Base-by-base conservation (phyloP, 2,797 vertebrate genomes). In the Artibeus lituratus region DNA sequence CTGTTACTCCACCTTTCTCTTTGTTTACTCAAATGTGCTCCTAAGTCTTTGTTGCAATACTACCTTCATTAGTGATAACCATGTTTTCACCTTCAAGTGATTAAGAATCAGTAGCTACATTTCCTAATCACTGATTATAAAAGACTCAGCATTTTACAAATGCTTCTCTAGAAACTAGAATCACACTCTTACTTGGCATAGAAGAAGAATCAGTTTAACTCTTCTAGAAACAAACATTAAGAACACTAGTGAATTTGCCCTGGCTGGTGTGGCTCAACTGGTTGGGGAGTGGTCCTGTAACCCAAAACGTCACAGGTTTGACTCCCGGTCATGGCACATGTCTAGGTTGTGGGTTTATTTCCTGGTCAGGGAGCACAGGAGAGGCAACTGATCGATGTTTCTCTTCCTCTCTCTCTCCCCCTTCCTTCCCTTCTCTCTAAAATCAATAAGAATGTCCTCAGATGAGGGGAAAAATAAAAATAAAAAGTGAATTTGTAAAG, bases 181-280 rank as follows among this genome's bases (percentile, higher is more conserved):
- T 62, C 51, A 84, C 12, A 62, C 29, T 37, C 53, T 90, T 90
- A 77, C 82, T 94, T 67, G 19, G 32, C 10, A 24, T 57, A 90
- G 11, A 87, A 92, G 87, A 85, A 91, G 76, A 87, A 95, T 65
- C 57, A 78, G 26, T 53, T 82, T 87, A 87, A 87, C 47, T 82
- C 42, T 91, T 9, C 14, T 35, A 35, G 59, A 81, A 70, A 51
- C 73, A 90, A 94, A 92, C 22, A 82, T 62, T 91, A 32, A 87
- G 35, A 91, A 95, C 12, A 57, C 78, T 80, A 83, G 35, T 86
- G 22, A 94, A 80, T 76, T 9, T 42, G 26, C 62, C 62, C 62
- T n/a, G 32, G 62, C 32, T 65, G 29, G 29, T 16, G 14, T 65
- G 62, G 62, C 32, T 65, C 32, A 65, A 6, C 3, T 65, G 62